Percentiles rank a stretch among this genome's conserved stretches.
Evolutionary conservation across 2,888 invertebrate species (phyloP).

Genomic region (Xylocampa areola): DNA sequence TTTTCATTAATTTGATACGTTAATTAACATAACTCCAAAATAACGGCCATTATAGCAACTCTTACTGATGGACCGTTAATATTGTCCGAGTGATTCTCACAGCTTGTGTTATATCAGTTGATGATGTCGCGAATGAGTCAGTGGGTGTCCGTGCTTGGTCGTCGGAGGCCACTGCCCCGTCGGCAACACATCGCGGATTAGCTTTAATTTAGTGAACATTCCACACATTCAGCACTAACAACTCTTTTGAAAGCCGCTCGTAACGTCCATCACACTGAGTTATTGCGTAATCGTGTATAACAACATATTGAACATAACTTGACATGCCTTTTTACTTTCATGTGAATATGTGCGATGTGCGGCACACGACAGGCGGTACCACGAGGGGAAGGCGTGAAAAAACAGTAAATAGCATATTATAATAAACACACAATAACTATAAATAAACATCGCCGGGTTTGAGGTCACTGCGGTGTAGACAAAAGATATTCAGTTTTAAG

Average conservation of each 20-base stretch:
- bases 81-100: not conserved
- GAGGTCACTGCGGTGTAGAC: too few species aligned
- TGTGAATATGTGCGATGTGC: conserved; percentile 2
- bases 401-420: not conserved
- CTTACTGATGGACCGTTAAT: too few species aligned
- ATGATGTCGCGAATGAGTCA: conserved; percentile 20
- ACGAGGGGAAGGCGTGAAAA: not conserved
- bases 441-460: too few species aligned
- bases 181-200: conserved; percentile 9
- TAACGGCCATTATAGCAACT: not conserved
- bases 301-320: not conserved
- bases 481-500: too few species aligned
- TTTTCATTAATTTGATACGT: not conserved
- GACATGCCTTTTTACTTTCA: conserved; percentile 30
- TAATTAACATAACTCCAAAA: not conserved
- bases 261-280: not conserved
- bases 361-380: not conserved
- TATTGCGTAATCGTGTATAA: not conserved
- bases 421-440: too few species aligned
- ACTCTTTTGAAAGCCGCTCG: not conserved
- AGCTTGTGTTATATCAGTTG: too few species aligned
- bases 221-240: not conserved
- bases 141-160: not conserved
- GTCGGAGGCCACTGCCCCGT: conserved; percentile 8
- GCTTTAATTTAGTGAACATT: conserved; percentile 11